Base-by-base conservation (phyloP, 2,113 vertebrate genomes). In the Lota lota region DNA sequence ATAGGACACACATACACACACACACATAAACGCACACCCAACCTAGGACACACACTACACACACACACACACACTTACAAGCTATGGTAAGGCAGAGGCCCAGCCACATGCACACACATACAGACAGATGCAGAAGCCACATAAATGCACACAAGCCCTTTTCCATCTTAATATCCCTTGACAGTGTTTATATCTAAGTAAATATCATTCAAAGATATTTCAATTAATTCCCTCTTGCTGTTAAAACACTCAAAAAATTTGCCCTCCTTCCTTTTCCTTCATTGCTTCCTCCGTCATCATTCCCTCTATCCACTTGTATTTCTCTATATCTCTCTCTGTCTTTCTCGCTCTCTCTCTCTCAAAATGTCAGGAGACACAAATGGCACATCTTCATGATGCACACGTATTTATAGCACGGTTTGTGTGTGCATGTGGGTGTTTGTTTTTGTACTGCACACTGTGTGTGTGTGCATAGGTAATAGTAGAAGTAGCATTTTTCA, bases 111-210 rank as follows among this genome's bases (percentile, higher is more conserved):
- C 24, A 65, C 36, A 50, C 50, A 33, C n/a, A 57, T 61, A 22
- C 47, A 47, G n/a, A 68, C 72, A 50, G n/a, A 64, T 62, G 65
- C 19, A 67, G 51, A 36, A 24, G 8, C 17, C 61, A 36, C 12
- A 62, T 24, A 54, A 50, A 17, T 28, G 28, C 28, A 65, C 33
- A 22, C 22, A 73, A 71, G 77, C 79, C 65, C 81, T 82, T 83
- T 74, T 75, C 72, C 82, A 47, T 77, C 79, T 79, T 86, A 79
- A 82, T 85, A 85, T 85, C 83, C 84, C 81, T 74, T 78, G 83
- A 79, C 21, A 12, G 72, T 85, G 79, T 86, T 88, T 86, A 83
- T 73, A 76, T 88, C 85, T 82, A 85, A 83, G 82, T 83, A 85
- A 87, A 83, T 84, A 78, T 83, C 74, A 84, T 82, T 70, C 64